Percentiles rank a stretch among this genome's conserved stretches.
phyloP scores from a whole-genome alignment of 2,888 invertebrate species.

The Dasypogon diadema region DNA sequence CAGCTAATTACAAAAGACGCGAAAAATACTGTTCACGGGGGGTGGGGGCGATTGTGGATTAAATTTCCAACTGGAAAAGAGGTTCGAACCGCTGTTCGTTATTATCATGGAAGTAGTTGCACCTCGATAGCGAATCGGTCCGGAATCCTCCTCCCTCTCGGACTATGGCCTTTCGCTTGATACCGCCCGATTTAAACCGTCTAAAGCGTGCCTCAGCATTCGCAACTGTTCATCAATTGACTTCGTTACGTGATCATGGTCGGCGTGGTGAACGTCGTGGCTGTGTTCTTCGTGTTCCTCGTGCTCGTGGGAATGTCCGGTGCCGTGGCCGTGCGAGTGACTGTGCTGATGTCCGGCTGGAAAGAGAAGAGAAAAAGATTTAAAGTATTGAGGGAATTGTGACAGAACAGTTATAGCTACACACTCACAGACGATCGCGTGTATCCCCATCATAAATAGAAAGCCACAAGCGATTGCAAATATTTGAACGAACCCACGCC shows the following conservation, averaged over 20 bases:
- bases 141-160: no score
- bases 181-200: not conserved
- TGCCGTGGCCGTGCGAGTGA: slow-evolving; percentile 36
- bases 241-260: not conserved
- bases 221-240: slow-evolving; percentile 14
- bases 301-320: not conserved
- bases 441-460: slow-evolving; percentile 18
- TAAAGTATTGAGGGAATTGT: not conserved
- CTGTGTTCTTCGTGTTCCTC: not conserved
- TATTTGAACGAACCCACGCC: slow-evolving; percentile 8
- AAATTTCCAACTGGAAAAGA: no score
- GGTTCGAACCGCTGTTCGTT: no score
- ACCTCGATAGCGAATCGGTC: no score
- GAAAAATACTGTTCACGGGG: no score
- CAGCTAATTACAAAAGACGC: no score
- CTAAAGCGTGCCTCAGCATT: slow-evolving; percentile 16
- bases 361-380: not conserved
- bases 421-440: slow-evolving; percentile 12
- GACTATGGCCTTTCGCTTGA: not conserved
- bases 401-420: not conserved
- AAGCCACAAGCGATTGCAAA: slow-evolving; percentile 5
- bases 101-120: no score
- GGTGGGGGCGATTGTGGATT: no score
- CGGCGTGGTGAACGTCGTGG: not conserved
- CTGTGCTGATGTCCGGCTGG: slow-evolving; percentile 41